Conservation (phyloP, 2,888 invertebrate species). For the Anagyrus pseudococci region DNA sequence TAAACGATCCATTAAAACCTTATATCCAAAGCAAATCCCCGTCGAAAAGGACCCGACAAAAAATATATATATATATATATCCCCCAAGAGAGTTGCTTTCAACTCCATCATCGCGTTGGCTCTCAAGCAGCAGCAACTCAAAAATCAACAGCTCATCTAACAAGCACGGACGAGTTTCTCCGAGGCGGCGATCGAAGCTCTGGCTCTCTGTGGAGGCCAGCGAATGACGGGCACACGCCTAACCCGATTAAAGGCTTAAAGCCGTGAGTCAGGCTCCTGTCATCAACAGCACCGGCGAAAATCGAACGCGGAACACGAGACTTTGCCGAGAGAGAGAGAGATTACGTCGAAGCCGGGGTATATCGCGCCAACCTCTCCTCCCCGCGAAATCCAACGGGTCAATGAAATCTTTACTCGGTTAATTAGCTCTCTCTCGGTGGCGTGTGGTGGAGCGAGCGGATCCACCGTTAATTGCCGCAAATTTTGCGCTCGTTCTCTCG, state of each 20-base stretch:
- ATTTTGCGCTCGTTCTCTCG: neutral
- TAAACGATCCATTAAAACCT: no score
- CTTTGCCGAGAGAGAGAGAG: neutral
- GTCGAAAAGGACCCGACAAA: no score
- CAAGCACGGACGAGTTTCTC: no score
- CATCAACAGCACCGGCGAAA: neutral
- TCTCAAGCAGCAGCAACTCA: no score
- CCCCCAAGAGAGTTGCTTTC: no score
- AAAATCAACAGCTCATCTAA: neutral
- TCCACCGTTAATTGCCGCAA: slow-evolving; percentile 27
- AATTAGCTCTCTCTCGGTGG: slow-evolving; percentile 40
- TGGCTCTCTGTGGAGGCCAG: neutral
- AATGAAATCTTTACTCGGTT: slow-evolving; percentile 46
- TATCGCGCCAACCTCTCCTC: no score
- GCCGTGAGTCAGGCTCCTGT: slow-evolving; percentile 8
- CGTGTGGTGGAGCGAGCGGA: slow-evolving; percentile 11
- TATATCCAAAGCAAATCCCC: no score
- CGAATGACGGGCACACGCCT: neutral
- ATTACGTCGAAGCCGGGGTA: no score
- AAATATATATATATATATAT: no score
- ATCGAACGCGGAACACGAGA: neutral
- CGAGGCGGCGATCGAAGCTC: slow-evolving; percentile 5
- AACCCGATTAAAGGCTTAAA: slow-evolving; percentile 24
- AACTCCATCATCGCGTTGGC: no score
- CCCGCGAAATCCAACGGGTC: no score